Conservation (phyloP, 2,113 vertebrate genomes). For the Rhynchomys soricoides region DNA sequence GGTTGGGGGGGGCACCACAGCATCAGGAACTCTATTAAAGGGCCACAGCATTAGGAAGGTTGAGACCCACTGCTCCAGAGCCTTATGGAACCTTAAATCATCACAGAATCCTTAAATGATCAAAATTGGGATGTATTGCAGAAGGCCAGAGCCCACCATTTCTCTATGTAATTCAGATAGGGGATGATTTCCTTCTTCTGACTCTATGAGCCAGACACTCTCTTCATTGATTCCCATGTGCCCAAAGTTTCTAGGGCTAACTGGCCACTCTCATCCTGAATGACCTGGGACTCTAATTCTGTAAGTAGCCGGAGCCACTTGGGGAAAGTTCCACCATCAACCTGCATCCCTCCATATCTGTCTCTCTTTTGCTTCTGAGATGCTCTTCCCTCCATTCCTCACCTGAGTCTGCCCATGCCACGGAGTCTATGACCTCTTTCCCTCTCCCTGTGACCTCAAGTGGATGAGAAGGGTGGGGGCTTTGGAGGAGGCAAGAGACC, state of each 20-base stretch:
- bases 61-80: background rate
- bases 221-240: background rate
- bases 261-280: background rate
- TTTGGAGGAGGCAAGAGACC: background rate
- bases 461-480: background rate
- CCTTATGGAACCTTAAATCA: background rate
- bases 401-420: background rate
- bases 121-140: no score
- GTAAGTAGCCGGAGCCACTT: background rate
- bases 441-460: background rate
- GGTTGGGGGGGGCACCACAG: background rate
- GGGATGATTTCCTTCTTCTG: background rate
- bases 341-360: no score
- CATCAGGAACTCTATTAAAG: background rate
- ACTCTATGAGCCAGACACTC: background rate
- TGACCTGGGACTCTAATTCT: background rate
- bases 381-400: background rate
- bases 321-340: no score
- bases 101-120: background rate
- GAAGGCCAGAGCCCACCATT: background rate
- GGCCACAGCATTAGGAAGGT: background rate
- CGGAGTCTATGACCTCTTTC: background rate
- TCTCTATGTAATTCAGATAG: background rate
- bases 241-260: background rate
- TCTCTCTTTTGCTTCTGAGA: background rate